Evolutionary conservation across 2,888 invertebrate genomes (phyloP).

Genomic region (Euzetes globulus): DNA sequence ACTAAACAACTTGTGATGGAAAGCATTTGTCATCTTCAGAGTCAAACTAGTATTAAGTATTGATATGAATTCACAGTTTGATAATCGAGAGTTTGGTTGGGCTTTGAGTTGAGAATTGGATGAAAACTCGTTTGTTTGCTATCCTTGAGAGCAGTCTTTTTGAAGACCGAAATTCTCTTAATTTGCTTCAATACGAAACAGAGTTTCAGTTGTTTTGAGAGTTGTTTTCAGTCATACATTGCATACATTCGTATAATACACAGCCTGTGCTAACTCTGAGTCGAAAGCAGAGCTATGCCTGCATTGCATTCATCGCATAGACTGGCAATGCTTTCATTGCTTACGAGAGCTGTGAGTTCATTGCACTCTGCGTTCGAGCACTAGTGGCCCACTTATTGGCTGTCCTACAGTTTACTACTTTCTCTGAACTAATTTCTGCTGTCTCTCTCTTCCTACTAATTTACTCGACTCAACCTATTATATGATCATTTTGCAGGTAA

Average conservation of each 20-base stretch:
- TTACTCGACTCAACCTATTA: constrained; percentile 3
- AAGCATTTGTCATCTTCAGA: too few species aligned
- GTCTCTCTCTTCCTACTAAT: constrained; percentile 21
- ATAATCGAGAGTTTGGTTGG: too few species aligned
- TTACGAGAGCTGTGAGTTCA: constrained; percentile 2
- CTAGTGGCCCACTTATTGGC: constrained; percentile 13
- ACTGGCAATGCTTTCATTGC: constrained; percentile 6
- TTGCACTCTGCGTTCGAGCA: constrained; percentile 10
- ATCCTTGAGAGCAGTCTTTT: not conserved
- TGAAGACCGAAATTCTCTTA: not conserved
- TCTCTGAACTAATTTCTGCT: constrained; percentile 21
- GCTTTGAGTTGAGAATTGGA: not conserved
- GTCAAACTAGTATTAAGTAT: not conserved
- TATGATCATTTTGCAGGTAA: constrained; percentile 11
- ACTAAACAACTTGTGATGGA: not conserved
- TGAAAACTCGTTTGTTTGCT: not conserved
- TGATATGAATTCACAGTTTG: not conserved
- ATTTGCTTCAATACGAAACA: too few species aligned
- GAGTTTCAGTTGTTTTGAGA: too few species aligned
- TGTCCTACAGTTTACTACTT: constrained; percentile 23
- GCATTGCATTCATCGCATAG: not conserved
- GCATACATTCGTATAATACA: too few species aligned
- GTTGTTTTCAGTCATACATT: too few species aligned
- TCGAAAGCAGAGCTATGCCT: too few species aligned
- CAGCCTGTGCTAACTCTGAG: too few species aligned